Base-by-base conservation (phyloP, 2,797 vertebrate species). In the Eupleurogrammus muticus region DNA sequence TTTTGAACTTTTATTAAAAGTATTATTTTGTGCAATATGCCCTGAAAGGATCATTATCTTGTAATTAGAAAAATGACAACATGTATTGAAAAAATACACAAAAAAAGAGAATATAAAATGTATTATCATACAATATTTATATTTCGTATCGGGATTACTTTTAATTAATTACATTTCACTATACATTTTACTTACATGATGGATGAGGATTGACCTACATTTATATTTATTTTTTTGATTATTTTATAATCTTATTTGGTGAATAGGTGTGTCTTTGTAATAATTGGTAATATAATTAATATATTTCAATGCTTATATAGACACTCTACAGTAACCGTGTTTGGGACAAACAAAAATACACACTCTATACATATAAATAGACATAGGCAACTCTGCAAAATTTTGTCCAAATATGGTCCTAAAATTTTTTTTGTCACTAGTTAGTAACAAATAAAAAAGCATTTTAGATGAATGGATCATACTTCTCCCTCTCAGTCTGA, bases 381-480 rank as follows among this genome's bases (percentile, higher is more conserved):
- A 54, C n/a, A 60, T 24, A 60, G 32, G 34, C 28, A 21, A 10
- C 13, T 9, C 23, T 28, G 38, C 36, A 51, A 5, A 34, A 32
- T n/a, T n/a, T 70, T 66, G 32, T 66, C 50, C 49, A 23, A 36
- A 24, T 20, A 34, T 38, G 14, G 5, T 76, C 21, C 28, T 19
- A 62, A 46, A 24, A 3, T 14, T 60, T 1, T 40, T 74, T 61
- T 65, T 13, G 62, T 64, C 28, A 55, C 36, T 13, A 61, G 17
- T 28, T 61, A 55, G 20, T 3, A 53, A 70, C 32, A 64, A 72
- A 78, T 52, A 75, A 69, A 75, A 74, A 83, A 50, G 11, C 9
- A 20, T 69, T 73, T 58, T 4, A 61, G 28, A 62, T 49, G 12
- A 84, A 71, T 84, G 70, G 87, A 72, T 85, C 64, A 74, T 32